These are phyloP conservation scores for Chloroceryle amazona DNA, from an alignment of 2,797 vertebrate species.

Conservation along the genomic window DNA sequence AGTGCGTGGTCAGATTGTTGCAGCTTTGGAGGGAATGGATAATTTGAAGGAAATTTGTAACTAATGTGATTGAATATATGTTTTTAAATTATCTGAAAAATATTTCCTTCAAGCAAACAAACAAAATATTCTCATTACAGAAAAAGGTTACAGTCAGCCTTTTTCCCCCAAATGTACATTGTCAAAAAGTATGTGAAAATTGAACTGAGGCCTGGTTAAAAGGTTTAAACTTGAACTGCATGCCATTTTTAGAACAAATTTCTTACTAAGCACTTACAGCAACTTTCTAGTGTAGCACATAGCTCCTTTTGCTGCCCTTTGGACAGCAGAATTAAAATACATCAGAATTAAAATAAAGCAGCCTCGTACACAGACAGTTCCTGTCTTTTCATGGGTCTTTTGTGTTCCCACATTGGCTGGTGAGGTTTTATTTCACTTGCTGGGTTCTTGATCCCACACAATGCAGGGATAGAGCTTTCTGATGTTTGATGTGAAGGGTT, in stretches of 20 bases:
- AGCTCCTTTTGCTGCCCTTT: not conserved
- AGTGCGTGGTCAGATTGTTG: not conserved
- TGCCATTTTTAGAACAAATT: not conserved
- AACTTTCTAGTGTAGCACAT: not conserved
- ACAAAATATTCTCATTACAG: not conserved
- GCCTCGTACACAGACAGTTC: fast-evolving
- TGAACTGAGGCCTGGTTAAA: not conserved
- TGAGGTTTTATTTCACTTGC: not conserved
- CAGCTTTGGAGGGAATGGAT: not conserved
- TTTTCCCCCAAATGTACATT: not conserved
- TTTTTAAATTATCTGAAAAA: not conserved
- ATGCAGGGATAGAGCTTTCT: not conserved
- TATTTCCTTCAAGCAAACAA: not conserved
- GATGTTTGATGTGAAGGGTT: not conserved
- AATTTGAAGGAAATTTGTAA: not conserved
- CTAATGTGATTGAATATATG: not conserved
- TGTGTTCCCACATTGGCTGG: not conserved
- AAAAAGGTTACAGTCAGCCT: not conserved
- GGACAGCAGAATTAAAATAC: not conserved
- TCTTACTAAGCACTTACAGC: not conserved
- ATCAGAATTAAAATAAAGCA: not conserved
- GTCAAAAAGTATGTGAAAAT: not conserved
- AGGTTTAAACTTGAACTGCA: not conserved
- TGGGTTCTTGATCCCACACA: not conserved
- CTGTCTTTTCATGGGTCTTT: not conserved